Percentiles rank a stretch among this genome's conserved stretches.
These are phyloP conservation scores for Sebastes steindachneri DNA, from an alignment of 2,797 vertebrate genomes.

Conservation along the genomic window DNA sequence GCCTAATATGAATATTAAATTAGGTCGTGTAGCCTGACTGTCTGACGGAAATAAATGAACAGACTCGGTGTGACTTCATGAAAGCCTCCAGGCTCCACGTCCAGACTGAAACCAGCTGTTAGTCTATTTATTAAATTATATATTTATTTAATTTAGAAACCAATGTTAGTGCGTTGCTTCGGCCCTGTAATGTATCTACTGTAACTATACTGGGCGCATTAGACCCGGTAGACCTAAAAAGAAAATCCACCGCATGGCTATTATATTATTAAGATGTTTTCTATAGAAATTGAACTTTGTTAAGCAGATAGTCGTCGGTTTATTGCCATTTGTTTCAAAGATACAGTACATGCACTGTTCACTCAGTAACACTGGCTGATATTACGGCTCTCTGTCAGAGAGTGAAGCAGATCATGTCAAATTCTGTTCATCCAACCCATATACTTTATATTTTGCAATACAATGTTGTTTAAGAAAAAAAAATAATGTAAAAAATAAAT, in stretches of 20 bases:
- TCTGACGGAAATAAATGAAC: neutral
- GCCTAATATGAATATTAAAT: neutral
- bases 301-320: neutral
- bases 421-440: neutral
- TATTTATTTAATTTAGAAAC: neutral
- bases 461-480: too few relatives aligned
- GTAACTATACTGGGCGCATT: neutral
- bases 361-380: too few relatives aligned
- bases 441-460: neutral
- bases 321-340: neutral
- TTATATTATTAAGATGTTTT: neutral
- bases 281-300: neutral
- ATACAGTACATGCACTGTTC: neutral
- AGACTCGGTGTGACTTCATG: neutral
- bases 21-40: neutral
- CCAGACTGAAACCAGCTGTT: neutral
- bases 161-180: too few relatives aligned
- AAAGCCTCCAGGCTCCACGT: neutral
- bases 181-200: neutral
- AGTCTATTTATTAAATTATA: neutral
- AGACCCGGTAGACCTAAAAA: neutral
- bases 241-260: neutral
- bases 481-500: neutral
- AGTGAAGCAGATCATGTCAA: neutral
- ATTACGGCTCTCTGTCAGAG: accelerated